Evolutionary conservation across 2,113 vertebrate genomes (phyloP), one percentile per base, ranked within the genome.

Genomic region (Tapirus terrestris): DNA sequence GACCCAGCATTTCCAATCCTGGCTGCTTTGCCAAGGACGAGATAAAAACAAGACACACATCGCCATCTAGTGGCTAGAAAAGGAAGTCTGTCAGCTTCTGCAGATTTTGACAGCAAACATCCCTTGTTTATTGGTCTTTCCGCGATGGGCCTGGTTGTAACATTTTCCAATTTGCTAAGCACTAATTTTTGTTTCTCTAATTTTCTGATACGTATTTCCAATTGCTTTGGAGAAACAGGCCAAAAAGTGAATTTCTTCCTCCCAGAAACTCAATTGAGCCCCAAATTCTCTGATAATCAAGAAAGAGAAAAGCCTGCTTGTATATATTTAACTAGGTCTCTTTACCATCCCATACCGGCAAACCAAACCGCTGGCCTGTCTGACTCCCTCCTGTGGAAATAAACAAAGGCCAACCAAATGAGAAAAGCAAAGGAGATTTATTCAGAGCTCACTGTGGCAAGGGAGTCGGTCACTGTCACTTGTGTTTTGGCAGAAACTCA

Each of bases 61-160:
- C 18, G 31, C 97, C 97, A 89, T 61, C 97, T 98, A 51, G 92
- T 84, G 97, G 68, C 45, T 56, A 39, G 18, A n/a, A 16, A 0
- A 39, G 63, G 31, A 36, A 72, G 33, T 17, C 33, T 20, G 18
- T 20, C 61, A 18, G 45, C 8, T 3, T 25, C 63, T 16, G 87
- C 89, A 82, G 29, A 23, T 39, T 96, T 58, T 33, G 36, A 68
- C 82, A 70, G 67, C 67, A 31, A 60, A 31, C 17, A 27, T 1
- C 36, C n/a, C 72, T 20, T 5, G 10, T 43, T 43, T 4, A 51
- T 61, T 51, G 27, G 93, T 77, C 96, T 93, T 58, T 75, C 95
- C 92, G 5, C 33, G 1, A 10, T 73, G 39, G 11, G 2, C 20
- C 81, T 0, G 33, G n/a, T 88, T 33, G 70, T 90, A 33, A 7